Conservation (phyloP, 2,113 vertebrate species). For the Triplophysa tibetana region DNA sequence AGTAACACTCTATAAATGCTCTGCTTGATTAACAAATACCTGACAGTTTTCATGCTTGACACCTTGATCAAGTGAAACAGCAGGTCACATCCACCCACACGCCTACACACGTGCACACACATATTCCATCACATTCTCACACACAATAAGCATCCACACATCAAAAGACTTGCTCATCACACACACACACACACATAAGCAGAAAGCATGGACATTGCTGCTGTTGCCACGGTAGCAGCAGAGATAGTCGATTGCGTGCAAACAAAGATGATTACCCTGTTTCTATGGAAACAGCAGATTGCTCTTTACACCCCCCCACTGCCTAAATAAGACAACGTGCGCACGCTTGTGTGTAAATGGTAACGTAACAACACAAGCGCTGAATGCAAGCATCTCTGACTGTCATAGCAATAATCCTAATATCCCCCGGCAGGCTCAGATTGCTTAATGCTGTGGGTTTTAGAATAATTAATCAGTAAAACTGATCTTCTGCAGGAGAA, state of each 20-base stretch:
- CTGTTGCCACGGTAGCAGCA: constrained; percentile 48
- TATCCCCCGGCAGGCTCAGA: not conserved
- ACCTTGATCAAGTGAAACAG: not conserved
- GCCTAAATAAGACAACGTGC: not conserved
- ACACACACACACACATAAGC: constrained; percentile 23
- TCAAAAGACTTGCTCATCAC: not conserved
- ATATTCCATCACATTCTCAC: constrained; percentile 11
- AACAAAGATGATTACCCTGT: constrained; percentile 48
- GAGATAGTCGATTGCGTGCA: constrained; percentile 36
- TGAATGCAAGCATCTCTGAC: not conserved
- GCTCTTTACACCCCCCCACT: constrained; percentile 13
- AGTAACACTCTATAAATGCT: not conserved
- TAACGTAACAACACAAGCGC: not conserved
- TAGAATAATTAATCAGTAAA: not conserved
- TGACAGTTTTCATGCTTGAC: not conserved
- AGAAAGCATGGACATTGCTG: constrained; percentile 31
- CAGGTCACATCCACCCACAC: constrained; percentile 14
- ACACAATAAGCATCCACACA: constrained; percentile 8
- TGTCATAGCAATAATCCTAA: not conserved
- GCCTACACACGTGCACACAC: constrained; percentile 28
- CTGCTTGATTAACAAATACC: not conserved
- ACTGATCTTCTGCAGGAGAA: not conserved
- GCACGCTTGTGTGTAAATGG: not conserved
- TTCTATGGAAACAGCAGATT: constrained; percentile 51
- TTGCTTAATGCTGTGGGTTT: not conserved